Base-by-base conservation (phyloP, 2,888 invertebrate species). In the Drosophila multiciliata region DNA sequence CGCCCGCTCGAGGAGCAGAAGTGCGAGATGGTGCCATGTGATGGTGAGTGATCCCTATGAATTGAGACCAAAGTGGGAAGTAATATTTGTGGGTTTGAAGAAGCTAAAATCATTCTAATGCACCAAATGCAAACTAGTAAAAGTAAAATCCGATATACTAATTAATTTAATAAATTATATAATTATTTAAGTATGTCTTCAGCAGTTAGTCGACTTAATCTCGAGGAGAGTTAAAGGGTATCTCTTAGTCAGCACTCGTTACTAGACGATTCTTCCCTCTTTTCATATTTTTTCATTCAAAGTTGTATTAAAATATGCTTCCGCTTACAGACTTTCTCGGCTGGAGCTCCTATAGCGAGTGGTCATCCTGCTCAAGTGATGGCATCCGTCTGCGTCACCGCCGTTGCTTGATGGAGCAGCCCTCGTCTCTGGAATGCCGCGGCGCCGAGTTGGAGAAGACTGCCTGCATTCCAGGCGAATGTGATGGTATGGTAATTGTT, bases 321-420 rank as follows among this genome's bases (percentile, higher is more conserved):
- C 87, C 89, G 0, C 91, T 93, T 80, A 76, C 89, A 92, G 96
- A 96, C 42, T 94, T 96, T 91, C 93, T 95, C 3, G 96, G 95
- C 11, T 97, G 97, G 97, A 95, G 95, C 57, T 93, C 94, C 23
- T 97, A 97, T 97, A 95, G 96, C 0, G 93, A 94, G 7, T 97
- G 97, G 95, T 95, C 95, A 0, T 87, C 93, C 15, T 96, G 96
- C 87, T 95, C 95, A 73, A 93, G 93, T 20, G 94, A 95, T 65
- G 95, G 95, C 23, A 95, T 96, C 85, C 96, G 97, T 52, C 94
- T 95, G 65, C 93, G 97, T 0, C 95, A 95, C 66, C 94, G 97
- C 33, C 94, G 94, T 66, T 97, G 97, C 83, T 90, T 94, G 1
- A 92, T 94, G 5, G 92, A 93, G 20, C 94, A 94, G 73, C 94